phyloP scores from a whole-genome alignment of 2,113 vertebrate species.

The Pseudorectes ferrugineus region DNA sequence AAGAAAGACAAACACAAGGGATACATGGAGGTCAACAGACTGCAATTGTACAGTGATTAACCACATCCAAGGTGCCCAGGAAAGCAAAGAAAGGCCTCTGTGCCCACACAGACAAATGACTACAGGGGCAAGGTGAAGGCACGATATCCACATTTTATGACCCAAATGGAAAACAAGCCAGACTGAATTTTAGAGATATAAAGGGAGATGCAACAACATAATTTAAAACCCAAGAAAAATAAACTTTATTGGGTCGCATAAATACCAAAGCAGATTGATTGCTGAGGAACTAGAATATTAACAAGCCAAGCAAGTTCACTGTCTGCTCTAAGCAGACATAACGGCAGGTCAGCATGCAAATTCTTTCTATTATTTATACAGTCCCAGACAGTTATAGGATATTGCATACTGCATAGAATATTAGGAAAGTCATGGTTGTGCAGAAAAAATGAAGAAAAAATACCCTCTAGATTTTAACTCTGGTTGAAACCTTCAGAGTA shows the following conservation, averaged over 20 bases:
- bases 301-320: constrained; percentile 43
- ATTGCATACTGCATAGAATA: background rate
- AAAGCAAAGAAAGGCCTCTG: background rate
- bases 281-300: constrained; percentile 44
- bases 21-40: background rate
- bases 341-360: constrained; percentile 31
- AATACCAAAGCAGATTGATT: constrained; percentile 65
- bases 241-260: constrained; percentile 35
- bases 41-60: background rate
- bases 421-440: background rate
- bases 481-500: background rate
- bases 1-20: background rate
- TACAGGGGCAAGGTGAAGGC: background rate
- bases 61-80: background rate
- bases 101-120: background rate
- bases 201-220: background rate
- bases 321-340: constrained; percentile 19
- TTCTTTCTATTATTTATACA: constrained; percentile 41
- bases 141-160: background rate
- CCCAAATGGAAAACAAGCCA: constrained; percentile 25
- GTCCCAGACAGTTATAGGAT: background rate
- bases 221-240: constrained; percentile 37
- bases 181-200: constrained; percentile 3
- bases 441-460: background rate
- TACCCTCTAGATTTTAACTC: background rate